Percentiles rank a stretch among this genome's conserved stretches.
phyloP scores from a whole-genome alignment of 2,888 invertebrate genomes.

The Apodemia zela region DNA sequence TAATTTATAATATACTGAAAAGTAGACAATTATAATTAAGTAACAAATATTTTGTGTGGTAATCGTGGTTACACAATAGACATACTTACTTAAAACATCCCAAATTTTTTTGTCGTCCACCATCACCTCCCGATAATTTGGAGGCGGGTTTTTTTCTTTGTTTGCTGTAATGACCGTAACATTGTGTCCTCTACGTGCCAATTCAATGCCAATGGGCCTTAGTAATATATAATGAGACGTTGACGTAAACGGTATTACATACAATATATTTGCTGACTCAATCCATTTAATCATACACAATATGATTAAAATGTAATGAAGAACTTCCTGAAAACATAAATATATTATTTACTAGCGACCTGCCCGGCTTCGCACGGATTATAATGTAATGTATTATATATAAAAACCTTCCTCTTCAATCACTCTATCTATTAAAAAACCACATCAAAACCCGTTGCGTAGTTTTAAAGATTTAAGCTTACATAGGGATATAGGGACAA shows the following conservation, averaged over 20 bases:
- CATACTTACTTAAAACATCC: constrained; percentile 56
- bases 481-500: too few species aligned
- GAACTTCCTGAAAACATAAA: background rate
- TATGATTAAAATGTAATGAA: background rate
- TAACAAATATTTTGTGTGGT: too few species aligned
- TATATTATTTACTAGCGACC: too few species aligned
- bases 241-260: constrained; percentile 67
- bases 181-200: constrained; percentile 74
- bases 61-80: too few species aligned
- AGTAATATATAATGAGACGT: constrained; percentile 71
- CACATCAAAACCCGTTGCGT: too few species aligned
- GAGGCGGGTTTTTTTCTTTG: constrained; percentile 48
- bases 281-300: constrained; percentile 17
- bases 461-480: too few species aligned
- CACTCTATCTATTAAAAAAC: too few species aligned
- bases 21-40: too few species aligned
- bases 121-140: constrained; percentile 60
- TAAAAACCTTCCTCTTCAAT: too few species aligned
- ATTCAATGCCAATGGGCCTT: constrained; percentile 64
- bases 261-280: constrained; percentile 63
- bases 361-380: too few species aligned
- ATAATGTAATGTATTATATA: too few species aligned
- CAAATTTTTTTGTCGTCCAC: constrained; percentile 60
- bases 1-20: too few species aligned
- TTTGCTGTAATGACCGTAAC: constrained; percentile 70